Base-by-base conservation (phyloP, 2,888 invertebrate species). In the Rhagonycha lutea region DNA sequence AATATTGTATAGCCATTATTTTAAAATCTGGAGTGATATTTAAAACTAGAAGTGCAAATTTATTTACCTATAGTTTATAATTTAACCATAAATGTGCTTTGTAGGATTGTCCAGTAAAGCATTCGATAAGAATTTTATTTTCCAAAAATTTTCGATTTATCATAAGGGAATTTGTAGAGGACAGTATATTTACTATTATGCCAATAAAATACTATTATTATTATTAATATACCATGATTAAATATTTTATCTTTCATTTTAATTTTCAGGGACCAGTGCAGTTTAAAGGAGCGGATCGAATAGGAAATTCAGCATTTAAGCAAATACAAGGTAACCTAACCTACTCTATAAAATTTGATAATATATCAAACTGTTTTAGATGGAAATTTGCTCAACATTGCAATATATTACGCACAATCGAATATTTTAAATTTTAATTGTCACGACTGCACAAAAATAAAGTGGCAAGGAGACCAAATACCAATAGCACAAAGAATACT, bases 231-330 rank as follows among this genome's bases (percentile, higher is more conserved):
- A n/a, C n/a, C 18, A 18, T 18, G 2, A 18, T 18, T 18, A 18
- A 28, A 8, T 28, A 28, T 28, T 8, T 9, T 28, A 28, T 28
- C 4, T 24, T 9, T 10, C 28, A 47, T 73, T 61, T 76, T 77
- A 74, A 79, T 82, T 88, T 90, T 63, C 89, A 97, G 97, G 97
- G 97, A 26, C 96, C 96, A 3, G 93, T 97, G 0, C 95, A 95
- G 1, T 97, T 97, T 86, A 93, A 94, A 81, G 96, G 96, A 4
- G 94, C 96, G 0, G 97, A 97, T 87, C 91, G 97, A 72, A 92
- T 96, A 78, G 96, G 96, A 61, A 94, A 96, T 80, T 94, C 96
- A 0, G 94, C 95, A 9, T 94, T 97, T 84, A 93, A 94, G 87
- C 97, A 97, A 90, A 93, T 96, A 83, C 96, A 97, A 91, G 93